Evolutionary conservation across 2,888 invertebrate genomes (phyloP).

Genomic region (Zaprionus lineosus): DNA sequence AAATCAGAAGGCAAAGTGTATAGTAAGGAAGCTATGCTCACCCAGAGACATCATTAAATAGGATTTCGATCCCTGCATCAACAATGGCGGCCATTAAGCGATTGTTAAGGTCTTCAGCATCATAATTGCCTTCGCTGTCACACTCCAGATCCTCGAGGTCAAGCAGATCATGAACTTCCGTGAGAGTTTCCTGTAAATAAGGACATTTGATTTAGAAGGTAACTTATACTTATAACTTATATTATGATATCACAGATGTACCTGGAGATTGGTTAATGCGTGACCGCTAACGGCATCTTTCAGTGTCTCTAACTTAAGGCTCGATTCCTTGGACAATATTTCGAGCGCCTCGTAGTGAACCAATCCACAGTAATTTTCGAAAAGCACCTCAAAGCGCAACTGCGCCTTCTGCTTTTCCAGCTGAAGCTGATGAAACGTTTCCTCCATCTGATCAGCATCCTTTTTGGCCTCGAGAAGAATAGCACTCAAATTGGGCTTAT

Average conservation of each 20-base stretch:
- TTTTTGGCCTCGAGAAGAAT: slow-evolving; percentile 88
- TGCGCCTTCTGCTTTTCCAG: slow-evolving; percentile 82
- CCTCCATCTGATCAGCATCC: slow-evolving; percentile 84
- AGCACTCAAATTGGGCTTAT: slow-evolving; percentile 79
- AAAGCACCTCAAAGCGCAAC: slow-evolving; percentile 89
- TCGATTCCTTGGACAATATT: slow-evolving; percentile 92
- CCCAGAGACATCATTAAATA: slow-evolving; percentile 86
- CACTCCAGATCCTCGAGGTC: slow-evolving; percentile 88
- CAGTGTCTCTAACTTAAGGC: slow-evolving; percentile 88
- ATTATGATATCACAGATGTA: not conserved
- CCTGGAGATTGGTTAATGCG: slow-evolving; percentile 86
- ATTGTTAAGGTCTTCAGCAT: slow-evolving; percentile 84
- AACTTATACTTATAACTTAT: no score
- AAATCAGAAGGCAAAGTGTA: not conserved
- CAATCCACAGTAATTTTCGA: slow-evolving; percentile 94
- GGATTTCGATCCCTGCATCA: slow-evolving; percentile 86
- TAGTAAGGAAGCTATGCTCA: slow-evolving; percentile 76
- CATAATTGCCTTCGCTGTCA: slow-evolving; percentile 83
- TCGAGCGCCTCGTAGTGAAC: slow-evolving; percentile 95
- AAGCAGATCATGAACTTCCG: slow-evolving; percentile 90
- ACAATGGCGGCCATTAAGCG: slow-evolving; percentile 85
- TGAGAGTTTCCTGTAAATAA: slow-evolving; percentile 86
- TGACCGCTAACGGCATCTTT: slow-evolving; percentile 85
- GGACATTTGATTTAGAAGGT: not conserved
- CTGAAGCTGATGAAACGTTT: slow-evolving; percentile 74